Evolutionary conservation across 2,113 vertebrate species (phyloP).

Genomic region (Ailuropoda melanoleuca): DNA sequence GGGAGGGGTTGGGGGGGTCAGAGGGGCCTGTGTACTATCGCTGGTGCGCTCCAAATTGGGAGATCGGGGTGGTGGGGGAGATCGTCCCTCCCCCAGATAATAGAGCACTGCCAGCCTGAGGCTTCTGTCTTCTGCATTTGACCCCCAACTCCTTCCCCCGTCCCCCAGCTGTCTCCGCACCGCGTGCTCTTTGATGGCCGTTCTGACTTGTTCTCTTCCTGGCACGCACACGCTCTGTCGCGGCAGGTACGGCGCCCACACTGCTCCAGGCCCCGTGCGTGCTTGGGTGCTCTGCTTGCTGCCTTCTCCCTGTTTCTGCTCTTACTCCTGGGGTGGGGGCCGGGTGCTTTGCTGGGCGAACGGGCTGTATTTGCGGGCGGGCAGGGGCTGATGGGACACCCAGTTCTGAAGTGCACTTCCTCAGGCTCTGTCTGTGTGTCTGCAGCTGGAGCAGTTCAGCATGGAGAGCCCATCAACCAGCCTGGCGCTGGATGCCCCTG

Average conservation of each 20-base stretch:
- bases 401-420: not conserved
- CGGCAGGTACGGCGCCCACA: conserved; percentile 82
- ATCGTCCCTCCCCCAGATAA: not conserved
- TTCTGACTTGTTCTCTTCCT: conserved; percentile 83
- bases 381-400: not conserved
- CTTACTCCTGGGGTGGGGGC: not conserved
- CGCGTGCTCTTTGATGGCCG: conserved; percentile 87
- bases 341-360: not conserved
- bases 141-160: not conserved
- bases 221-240: conserved; percentile 77
- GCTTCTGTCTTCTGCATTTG: not conserved
- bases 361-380: not conserved
- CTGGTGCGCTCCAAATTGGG: not conserved
- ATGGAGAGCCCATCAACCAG: conserved; percentile 72
- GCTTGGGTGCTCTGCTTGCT: conserved; percentile 48
- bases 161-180: conserved; percentile 79
- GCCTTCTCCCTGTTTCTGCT: not conserved
- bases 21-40: not conserved
- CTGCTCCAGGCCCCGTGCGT: conserved; percentile 35
- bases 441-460: conserved; percentile 83
- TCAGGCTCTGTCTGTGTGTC: conserved; percentile 13
- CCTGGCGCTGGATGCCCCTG: conserved; percentile 83
- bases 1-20: not conserved
- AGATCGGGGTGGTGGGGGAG: not conserved
- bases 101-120: not conserved